Evolutionary conservation across 2,888 invertebrate species (phyloP), one percentile per base, ranked within the genome.

Genomic region (Erebia aethiops): DNA sequence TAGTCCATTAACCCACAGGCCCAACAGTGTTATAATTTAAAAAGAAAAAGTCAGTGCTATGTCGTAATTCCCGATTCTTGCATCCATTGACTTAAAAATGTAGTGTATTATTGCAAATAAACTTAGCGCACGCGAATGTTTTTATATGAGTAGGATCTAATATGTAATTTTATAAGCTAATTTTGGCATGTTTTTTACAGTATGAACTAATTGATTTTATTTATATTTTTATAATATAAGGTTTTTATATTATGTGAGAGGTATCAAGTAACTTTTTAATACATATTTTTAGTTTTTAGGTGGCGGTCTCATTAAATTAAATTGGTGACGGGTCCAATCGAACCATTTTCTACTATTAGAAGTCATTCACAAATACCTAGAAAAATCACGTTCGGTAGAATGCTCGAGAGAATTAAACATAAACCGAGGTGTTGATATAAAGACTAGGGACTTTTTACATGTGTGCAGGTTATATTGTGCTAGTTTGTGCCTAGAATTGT

Each of bases 81-180:
- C 41, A 41, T 41, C 14, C 11, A 35, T 26, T n/a, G 58, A 58
- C n/a, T 58, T 35, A 35, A 14, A 58, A 58, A 26, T 26, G 26
- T 26, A 26, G 26, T 16, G 16, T 46, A 13, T 16, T 13, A 26
- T 26, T 57, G 26, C 13, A 57, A 13, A 62, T 14, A 18, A 13
- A 21, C n/a, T 35, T 18, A 62, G 21, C 11, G 62, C 62, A 62
- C 49, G 62, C 21, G 62, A 62, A 62, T 49, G 43, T 49, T 41
- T 35, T 43, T 60, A 60, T 41, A 41, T 10, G 1, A 16, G n/a
- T 43, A 60, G 16, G 41, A 43, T 14, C 56, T 57, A 57, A 57
- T 57, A 21, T 21, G 10, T 56, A 13, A 56, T 57, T 57, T 57
- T 11, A 46, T 13, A 8, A 49, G 61, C 60, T 61, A 43, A 14